Conservation (phyloP, 1,140 invertebrate genomes). For the Notospermus geniculatus region DNA sequence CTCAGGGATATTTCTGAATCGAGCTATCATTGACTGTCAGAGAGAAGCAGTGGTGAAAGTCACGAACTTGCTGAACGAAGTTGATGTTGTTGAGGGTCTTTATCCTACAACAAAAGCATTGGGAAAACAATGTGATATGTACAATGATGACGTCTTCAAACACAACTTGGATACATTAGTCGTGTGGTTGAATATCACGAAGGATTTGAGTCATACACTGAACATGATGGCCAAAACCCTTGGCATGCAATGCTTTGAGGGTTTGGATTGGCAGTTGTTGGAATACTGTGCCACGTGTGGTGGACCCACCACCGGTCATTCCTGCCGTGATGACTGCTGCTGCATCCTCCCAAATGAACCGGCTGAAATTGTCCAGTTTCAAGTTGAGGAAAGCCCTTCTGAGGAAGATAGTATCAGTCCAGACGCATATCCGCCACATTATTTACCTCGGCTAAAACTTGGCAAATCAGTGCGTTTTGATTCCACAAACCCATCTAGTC, state of each 20-base stretch:
- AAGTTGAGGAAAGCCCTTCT: conserved; percentile 2
- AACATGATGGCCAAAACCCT: conserved; percentile 75
- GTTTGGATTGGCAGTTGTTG: conserved; percentile 51
- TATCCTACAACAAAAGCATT: conserved; percentile 83
- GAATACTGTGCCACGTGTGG: not conserved
- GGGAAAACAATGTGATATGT: conserved; percentile 69
- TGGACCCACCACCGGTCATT: not conserved
- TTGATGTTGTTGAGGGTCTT: conserved; percentile 73
- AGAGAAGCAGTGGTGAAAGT: conserved; percentile 70
- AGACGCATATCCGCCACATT: conserved; percentile 5
- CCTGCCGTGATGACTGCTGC: not conserved
- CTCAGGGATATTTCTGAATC: conserved; percentile 25
- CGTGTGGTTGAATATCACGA: conserved; percentile 86
- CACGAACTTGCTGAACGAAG: conserved; percentile 66
- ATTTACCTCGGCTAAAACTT: conserved; percentile 17
- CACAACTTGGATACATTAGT: conserved; percentile 75
- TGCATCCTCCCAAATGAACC: conserved; percentile 1
- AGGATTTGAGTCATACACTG: conserved; percentile 77
- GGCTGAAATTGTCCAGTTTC: not conserved
- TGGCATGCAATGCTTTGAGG: conserved; percentile 55
- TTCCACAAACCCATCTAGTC: conserved; percentile 13
- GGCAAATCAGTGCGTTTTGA: conserved; percentile 14
- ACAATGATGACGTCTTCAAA: conserved; percentile 66
- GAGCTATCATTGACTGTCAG: conserved; percentile 31
- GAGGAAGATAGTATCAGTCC: not conserved